Percentiles rank a stretch among this genome's conserved stretches.
These are phyloP conservation scores for Spodoptera littoralis DNA, from an alignment of 2,888 invertebrate genomes.

Conservation along the genomic window DNA sequence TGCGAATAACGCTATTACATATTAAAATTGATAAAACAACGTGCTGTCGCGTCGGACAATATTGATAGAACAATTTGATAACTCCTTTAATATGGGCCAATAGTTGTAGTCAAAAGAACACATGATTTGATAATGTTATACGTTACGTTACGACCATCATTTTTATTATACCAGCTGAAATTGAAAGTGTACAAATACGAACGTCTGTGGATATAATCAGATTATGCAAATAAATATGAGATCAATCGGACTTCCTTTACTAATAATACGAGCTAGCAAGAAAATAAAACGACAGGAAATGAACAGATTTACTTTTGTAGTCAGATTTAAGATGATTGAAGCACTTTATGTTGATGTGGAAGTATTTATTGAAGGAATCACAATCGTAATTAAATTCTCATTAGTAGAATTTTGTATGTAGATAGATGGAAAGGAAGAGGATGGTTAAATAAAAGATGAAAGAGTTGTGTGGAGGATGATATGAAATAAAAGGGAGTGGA, in stretches of 20 bases:
- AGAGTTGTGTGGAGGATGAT: too few relatives aligned
- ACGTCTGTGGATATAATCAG: conserved; percentile 3
- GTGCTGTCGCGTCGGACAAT: conserved; percentile 23
- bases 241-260: conserved; percentile 39
- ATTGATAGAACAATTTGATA: conserved; percentile 44
- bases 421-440: too few relatives aligned
- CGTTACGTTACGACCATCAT: conserved; percentile 1
- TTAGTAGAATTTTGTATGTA: conserved; percentile 17
- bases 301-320: conserved; percentile 44
- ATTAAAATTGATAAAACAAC: conserved; percentile 56
- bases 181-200: conserved; percentile 30
- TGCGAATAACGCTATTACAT: conserved; percentile 58
- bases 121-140: conserved; percentile 14
- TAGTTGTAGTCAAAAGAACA: conserved; percentile 8
- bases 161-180: conserved; percentile 17
- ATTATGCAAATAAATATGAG: conserved; percentile 38
- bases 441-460: too few relatives aligned
- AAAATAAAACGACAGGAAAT: conserved; percentile 44
- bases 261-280: conserved; percentile 28
- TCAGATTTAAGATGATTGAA: conserved; percentile 28
- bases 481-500: too few relatives aligned
- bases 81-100: conserved; percentile 17
- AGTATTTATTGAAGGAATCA: conserved; percentile 39
- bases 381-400: too few relatives aligned
- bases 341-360: conserved; percentile 23